Percentiles rank a stretch among this genome's conserved stretches.
phyloP scores from a whole-genome alignment of 2,113 vertebrate genomes.

The Lagopus muta region DNA sequence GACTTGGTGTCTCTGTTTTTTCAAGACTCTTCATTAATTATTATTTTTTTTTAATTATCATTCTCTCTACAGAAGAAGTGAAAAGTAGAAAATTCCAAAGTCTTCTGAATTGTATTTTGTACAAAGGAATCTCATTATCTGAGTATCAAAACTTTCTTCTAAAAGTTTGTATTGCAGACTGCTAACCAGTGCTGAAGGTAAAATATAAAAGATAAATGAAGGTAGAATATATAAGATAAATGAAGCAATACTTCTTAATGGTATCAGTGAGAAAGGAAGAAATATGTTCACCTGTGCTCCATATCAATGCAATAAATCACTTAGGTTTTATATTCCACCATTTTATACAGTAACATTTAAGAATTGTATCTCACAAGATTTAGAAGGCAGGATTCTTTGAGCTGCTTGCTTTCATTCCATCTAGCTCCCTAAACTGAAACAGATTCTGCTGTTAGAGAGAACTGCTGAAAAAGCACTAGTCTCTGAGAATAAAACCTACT shows the following conservation, averaged over 20 bases:
- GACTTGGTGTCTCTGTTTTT: neutral
- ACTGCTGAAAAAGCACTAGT: neutral
- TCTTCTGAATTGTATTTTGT: neutral
- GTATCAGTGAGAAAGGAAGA: slow-evolving; percentile 62
- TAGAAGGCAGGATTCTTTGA: slow-evolving; percentile 9
- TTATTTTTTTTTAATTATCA: neutral
- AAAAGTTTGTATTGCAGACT: slow-evolving; percentile 39
- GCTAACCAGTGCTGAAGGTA: slow-evolving; percentile 52
- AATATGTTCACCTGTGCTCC: slow-evolving; percentile 62
- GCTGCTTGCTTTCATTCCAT: neutral
- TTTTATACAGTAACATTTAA: neutral
- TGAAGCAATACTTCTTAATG: slow-evolving; percentile 71
- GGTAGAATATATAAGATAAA: slow-evolving; percentile 65
- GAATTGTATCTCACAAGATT: slow-evolving; percentile 8
- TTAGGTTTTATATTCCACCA: slow-evolving; percentile 46
- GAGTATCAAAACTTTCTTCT: slow-evolving; percentile 42
- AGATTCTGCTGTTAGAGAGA: slow-evolving; percentile 1
- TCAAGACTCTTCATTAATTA: neutral
- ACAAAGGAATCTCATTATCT: slow-evolving; percentile 21
- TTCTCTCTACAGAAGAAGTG: neutral
- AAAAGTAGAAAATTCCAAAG: neutral
- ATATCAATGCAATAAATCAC: slow-evolving; percentile 67
- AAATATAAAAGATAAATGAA: slow-evolving; percentile 66
- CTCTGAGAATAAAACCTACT: neutral
- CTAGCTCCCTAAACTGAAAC: neutral